phyloP scores from a whole-genome alignment of 2,797 vertebrate species.

The Denticeps clupeoides region DNA sequence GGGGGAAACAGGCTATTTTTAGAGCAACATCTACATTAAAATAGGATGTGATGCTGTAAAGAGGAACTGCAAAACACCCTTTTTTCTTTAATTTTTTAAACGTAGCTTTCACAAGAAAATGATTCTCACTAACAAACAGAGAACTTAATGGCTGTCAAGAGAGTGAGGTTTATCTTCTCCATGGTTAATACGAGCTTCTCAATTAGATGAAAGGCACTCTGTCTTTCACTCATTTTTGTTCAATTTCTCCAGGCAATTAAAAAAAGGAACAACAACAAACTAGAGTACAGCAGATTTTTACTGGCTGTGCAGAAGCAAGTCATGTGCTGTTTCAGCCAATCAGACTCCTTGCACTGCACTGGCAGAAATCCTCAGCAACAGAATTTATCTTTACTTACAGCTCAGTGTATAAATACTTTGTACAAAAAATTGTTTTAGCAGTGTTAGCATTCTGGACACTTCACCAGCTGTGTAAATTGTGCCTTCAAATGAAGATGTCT shows the following conservation, averaged over 20 bases:
- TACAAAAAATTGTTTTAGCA: conserved; percentile 34
- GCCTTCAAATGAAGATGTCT: conserved; percentile 1
- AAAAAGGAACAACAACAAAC: conserved; percentile 19
- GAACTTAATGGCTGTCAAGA: conserved; percentile 48
- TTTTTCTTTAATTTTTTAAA: no score
- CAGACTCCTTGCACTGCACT: conserved; percentile 34
- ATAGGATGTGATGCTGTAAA: no score
- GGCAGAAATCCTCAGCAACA: conserved; percentile 61
- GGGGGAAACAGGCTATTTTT: no score
- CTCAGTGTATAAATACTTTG: no score
- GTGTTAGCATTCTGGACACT: conserved; percentile 16
- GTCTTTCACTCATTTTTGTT: conserved; percentile 51
- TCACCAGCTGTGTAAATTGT: conserved; percentile 17
- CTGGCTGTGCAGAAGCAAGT: conserved; percentile 47
- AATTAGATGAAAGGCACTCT: conserved; percentile 57
- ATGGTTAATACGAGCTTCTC: conserved; percentile 58
- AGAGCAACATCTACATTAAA: no score
- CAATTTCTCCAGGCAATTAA: conserved; percentile 62
- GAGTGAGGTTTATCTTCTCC: conserved; percentile 58
- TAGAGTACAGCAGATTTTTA: conserved; percentile 28
- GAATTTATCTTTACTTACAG: conserved; percentile 48
- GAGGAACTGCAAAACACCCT: no score
- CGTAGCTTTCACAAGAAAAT: conserved; percentile 16
- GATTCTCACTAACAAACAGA: conserved; percentile 43
- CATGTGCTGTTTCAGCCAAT: conserved; percentile 47